These are phyloP conservation scores for Campopleginae sp. DNA, from an alignment of 2,888 invertebrate species.

Conservation along the genomic window DNA sequence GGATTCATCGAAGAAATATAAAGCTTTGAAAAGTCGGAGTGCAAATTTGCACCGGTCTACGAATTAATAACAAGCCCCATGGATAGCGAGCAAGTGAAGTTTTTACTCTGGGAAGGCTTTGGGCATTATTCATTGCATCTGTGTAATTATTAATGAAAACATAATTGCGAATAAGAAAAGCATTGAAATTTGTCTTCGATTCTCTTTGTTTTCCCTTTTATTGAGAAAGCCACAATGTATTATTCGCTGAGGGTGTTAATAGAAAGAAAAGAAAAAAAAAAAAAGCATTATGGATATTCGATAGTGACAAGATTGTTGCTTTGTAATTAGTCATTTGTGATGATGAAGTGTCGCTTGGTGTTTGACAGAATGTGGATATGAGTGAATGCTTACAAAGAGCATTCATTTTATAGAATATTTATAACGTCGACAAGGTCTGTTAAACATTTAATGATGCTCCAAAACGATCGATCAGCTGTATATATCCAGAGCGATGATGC, in stretches of 20 bases:
- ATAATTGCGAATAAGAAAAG: too few relatives aligned
- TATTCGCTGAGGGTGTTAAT: neutral
- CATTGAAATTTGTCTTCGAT: too few relatives aligned
- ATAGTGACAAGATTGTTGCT: conserved; percentile 3
- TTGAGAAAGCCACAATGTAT: neutral
- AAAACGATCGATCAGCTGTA: conserved; percentile 64
- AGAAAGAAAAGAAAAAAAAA: neutral
- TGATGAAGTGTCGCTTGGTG: conserved; percentile 13
- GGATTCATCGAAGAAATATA: too few relatives aligned
- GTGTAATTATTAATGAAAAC: too few relatives aligned
- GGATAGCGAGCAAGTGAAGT: too few relatives aligned
- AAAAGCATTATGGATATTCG: conserved; percentile 6
- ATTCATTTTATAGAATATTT: conserved; percentile 60
- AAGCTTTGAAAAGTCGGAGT: too few relatives aligned
- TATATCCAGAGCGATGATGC: conserved; percentile 51
- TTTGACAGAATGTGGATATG: conserved; percentile 31
- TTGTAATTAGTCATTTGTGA: conserved; percentile 24
- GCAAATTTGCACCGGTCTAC: too few relatives aligned
- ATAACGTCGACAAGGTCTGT: conserved; percentile 56
- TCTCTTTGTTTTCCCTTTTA: too few relatives aligned
- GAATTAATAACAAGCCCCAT: too few relatives aligned
- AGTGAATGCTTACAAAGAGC: conserved; percentile 16
- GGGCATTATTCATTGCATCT: neutral
- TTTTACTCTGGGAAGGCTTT: too few relatives aligned
- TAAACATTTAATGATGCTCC: conserved; percentile 65